These are phyloP conservation scores for Cichlasoma orientale DNA, from an alignment of 2,797 vertebrate genomes.

Conservation along the genomic window DNA sequence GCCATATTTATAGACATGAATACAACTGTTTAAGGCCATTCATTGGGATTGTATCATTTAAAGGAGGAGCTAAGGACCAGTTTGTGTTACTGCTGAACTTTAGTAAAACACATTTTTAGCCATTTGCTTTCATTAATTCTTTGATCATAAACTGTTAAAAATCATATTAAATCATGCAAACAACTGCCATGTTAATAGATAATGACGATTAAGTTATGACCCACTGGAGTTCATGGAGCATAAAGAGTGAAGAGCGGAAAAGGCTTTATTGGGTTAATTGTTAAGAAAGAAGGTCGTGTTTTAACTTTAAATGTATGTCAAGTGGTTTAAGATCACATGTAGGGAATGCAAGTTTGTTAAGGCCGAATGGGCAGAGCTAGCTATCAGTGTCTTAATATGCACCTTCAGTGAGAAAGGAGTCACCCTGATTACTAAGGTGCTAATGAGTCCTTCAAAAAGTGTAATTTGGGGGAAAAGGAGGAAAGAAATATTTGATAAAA, in stretches of 20 bases:
- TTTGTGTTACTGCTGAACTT: no score
- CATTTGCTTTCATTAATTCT: no score
- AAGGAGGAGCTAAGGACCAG: no score
- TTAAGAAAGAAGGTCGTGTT: not conserved
- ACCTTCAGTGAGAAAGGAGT: not conserved
- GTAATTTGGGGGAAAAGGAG: not conserved
- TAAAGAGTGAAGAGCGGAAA: no score
- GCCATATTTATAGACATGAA: not conserved
- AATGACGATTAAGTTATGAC: no score
- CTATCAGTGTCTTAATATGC: not conserved
- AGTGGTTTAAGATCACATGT: not conserved
- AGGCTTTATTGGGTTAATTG: not conserved
- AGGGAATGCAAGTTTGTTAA: not conserved
- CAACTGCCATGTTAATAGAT: no score
- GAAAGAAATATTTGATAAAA: not conserved
- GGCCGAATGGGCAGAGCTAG: not conserved
- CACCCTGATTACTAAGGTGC: not conserved
- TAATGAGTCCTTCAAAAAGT: not conserved
- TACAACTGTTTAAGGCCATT: not conserved
- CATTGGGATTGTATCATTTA: not conserved
- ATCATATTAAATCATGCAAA: no score
- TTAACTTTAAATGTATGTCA: not conserved
- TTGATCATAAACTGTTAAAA: no score
- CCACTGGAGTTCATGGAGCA: no score
- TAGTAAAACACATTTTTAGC: no score